A percentile compares a stretch with the other conserved stretches of the same genome.
phyloP scores from a whole-genome alignment of 2,888 invertebrate species.

The Venustoraphidia nigricollis region DNA sequence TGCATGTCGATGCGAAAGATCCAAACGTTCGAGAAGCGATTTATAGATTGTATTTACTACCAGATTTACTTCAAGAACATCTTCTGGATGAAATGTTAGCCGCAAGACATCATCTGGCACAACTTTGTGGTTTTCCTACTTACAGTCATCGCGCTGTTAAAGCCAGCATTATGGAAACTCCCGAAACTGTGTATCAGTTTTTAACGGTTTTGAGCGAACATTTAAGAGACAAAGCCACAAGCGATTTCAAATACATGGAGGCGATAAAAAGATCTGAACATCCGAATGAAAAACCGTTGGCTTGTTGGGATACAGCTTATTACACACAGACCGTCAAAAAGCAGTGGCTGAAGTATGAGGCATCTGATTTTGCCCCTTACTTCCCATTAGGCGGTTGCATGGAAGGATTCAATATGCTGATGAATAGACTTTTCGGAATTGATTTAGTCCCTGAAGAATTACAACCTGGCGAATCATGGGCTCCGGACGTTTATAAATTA shows the following conservation, averaged over 20 bases:
- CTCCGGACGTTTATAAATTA: conserved; percentile 77
- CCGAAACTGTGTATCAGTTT: conserved; percentile 66
- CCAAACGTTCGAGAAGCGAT: conserved; percentile 73
- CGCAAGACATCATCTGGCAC: conserved; percentile 64
- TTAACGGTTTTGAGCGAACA: conserved; percentile 58
- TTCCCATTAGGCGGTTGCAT: conserved; percentile 90
- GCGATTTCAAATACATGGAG: conserved; percentile 64
- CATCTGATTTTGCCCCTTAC: conserved; percentile 64
- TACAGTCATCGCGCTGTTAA: conserved; percentile 81
- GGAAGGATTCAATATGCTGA: conserved; percentile 84
- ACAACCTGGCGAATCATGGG: conserved; percentile 72
- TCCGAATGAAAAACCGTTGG: conserved; percentile 21
- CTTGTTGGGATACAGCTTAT: conserved; percentile 82
- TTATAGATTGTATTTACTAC: conserved; percentile 70
- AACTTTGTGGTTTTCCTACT: conserved; percentile 75
- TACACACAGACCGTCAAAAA: conserved; percentile 61
- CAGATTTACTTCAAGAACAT: conserved; percentile 59
- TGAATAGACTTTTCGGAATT: conserved; percentile 70
- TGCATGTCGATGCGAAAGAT: conserved; percentile 71
- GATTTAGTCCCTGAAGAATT: conserved; percentile 56
- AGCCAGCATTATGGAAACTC: conserved; percentile 72
- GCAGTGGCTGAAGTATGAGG: conserved; percentile 49
- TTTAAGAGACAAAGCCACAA: conserved; percentile 48
- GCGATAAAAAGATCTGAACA: conserved; percentile 45
- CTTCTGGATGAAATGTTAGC: conserved; percentile 56